Conservation (phyloP, 1,140 invertebrate species). For the Pinna nobilis region DNA sequence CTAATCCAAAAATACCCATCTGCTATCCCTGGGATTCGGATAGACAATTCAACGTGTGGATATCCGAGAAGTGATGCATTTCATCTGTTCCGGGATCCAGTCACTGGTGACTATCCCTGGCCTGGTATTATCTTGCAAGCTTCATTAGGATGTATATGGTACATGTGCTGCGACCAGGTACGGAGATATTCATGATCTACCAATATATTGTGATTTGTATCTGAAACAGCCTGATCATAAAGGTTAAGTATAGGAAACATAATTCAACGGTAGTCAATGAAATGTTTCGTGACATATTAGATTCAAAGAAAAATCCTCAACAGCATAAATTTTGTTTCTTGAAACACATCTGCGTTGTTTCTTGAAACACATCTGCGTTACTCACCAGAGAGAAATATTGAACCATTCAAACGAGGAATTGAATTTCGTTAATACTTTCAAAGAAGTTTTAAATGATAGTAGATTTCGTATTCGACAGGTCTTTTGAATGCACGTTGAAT, state of each 20-base stretch:
- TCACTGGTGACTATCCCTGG: constrained; percentile 71
- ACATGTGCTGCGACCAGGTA: constrained; percentile 78
- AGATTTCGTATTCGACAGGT: neutral
- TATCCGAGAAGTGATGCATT: constrained; percentile 70
- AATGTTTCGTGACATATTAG: too few relatives aligned
- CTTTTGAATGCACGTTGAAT: neutral
- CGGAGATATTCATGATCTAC: neutral
- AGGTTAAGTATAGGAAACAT: neutral
- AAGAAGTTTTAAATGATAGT: neutral
- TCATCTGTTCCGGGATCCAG: constrained; percentile 71
- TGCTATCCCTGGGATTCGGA: constrained; percentile 54
- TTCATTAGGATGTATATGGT: constrained; percentile 76
- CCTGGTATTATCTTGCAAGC: constrained; percentile 75
- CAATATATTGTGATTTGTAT: neutral
- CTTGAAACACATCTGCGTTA: too few relatives aligned
- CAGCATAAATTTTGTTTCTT: too few relatives aligned
- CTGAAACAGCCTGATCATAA: neutral
- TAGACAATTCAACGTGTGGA: constrained; percentile 61
- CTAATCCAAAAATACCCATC: constrained; percentile 69
- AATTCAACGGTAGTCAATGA: neutral
- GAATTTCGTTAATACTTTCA: neutral
- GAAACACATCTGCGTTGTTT: too few relatives aligned
- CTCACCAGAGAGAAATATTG: too few relatives aligned
- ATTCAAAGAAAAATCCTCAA: too few relatives aligned
- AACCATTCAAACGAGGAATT: too few relatives aligned